These are phyloP conservation scores for Acleris holmiana DNA, from an alignment of 2,888 invertebrate genomes.

Conservation along the genomic window DNA sequence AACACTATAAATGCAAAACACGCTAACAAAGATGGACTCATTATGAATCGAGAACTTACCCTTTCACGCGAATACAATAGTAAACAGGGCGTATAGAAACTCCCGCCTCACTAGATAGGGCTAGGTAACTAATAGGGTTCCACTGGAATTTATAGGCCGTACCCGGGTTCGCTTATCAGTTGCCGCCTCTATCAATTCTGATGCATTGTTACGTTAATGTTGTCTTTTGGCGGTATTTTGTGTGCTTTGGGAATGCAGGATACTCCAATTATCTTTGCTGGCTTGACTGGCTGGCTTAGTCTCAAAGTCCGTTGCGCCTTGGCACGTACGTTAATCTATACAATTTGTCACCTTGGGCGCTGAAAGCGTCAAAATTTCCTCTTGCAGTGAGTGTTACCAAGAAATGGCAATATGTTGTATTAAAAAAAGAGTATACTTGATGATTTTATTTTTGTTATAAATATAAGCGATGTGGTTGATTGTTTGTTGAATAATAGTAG, in stretches of 20 bases:
- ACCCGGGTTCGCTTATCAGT: conserved; percentile 25
- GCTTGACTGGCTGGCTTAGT: no score
- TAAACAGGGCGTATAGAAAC: conserved; percentile 19
- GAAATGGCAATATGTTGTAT: no score
- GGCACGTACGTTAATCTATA: no score
- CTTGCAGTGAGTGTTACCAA: no score
- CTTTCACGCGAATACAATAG: conserved; percentile 4
- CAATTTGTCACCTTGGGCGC: no score
- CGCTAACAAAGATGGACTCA: conserved; percentile 4
- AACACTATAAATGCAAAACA: no score
- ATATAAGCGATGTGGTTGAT: no score
- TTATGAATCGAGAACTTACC: conserved; percentile 2
- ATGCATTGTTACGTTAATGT: conserved; percentile 31
- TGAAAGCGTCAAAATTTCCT: no score
- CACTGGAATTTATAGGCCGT: conserved; percentile 34
- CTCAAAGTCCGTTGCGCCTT: no score
- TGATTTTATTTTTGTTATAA: no score
- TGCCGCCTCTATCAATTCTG: conserved; percentile 32
- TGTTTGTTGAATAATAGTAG: no score
- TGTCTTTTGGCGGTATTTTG: conserved; percentile 22
- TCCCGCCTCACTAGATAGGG: conserved; percentile 32
- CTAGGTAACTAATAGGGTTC: conserved; percentile 31
- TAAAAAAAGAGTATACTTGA: no score
- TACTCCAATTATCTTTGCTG: not conserved
- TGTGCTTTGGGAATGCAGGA: not conserved